phyloP scores from a whole-genome alignment of 2,888 invertebrate species.

The Rhogogaster chlorosoma region DNA sequence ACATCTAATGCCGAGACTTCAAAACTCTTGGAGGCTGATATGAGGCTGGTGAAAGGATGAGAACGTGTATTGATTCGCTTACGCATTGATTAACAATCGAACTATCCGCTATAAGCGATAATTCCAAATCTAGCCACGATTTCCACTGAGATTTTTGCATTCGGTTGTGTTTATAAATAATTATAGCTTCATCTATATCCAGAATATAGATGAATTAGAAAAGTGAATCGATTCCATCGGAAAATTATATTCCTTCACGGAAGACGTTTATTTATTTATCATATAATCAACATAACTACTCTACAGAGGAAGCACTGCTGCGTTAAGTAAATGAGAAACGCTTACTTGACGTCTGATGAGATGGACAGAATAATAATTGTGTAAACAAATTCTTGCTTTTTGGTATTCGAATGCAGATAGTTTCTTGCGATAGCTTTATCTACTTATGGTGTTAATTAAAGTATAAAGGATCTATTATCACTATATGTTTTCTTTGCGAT shows the following conservation, averaged over 20 bases:
- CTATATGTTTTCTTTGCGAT: neutral
- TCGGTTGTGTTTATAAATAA: neutral
- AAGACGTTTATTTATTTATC: neutral
- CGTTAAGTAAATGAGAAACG: neutral
- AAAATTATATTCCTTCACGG: neutral
- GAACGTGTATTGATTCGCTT: constrained; percentile 14
- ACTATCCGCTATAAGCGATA: neutral
- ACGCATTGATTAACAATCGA: neutral
- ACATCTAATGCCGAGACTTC: neutral
- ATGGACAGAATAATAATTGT: neutral
- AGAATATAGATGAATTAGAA: neutral
- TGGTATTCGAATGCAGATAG: neutral
- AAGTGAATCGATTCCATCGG: neutral
- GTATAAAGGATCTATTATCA: constrained; percentile 33
- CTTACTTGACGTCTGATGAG: neutral
- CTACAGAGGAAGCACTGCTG: neutral
- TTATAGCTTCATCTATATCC: neutral
- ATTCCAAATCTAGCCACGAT: neutral
- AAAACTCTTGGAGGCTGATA: constrained; percentile 4
- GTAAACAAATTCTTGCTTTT: neutral
- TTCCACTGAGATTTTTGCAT: neutral
- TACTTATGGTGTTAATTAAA: neutral
- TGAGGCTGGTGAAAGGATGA: constrained; percentile 31
- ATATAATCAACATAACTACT: neutral
- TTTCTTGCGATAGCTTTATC: neutral